phyloP scores from a whole-genome alignment of 1,140 invertebrate species.

The Xylocopa sonorina region DNA sequence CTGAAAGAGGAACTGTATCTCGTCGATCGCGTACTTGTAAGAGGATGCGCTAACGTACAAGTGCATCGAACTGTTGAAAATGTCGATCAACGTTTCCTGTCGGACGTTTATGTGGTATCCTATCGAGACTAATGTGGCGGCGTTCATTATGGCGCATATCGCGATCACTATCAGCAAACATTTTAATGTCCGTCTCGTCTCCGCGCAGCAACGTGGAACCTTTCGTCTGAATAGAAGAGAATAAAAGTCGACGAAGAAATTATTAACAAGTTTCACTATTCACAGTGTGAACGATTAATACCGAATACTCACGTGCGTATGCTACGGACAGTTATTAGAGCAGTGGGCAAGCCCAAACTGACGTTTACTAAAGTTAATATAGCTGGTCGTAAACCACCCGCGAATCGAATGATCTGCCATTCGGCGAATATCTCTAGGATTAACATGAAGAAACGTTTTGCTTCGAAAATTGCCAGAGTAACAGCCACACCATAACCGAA shows the following conservation, averaged over 20 bases:
- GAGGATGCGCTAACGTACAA: slow-evolving; percentile 65
- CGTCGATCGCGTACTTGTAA: slow-evolving; percentile 72
- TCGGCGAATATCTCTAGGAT: slow-evolving; percentile 72
- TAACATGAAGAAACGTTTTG: slow-evolving; percentile 74
- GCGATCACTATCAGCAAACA: slow-evolving; percentile 63
- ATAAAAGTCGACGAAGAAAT: too few species aligned
- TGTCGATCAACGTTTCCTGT: slow-evolving; percentile 58
- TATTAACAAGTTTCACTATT: neutral
- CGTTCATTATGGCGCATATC: slow-evolving; percentile 70
- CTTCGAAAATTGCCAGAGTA: slow-evolving; percentile 70
- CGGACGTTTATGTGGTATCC: slow-evolving; percentile 67
- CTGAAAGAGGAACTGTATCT: slow-evolving; percentile 74
- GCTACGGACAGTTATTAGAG: slow-evolving; percentile 65
- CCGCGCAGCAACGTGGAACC: slow-evolving; percentile 54
- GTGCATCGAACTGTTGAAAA: slow-evolving; percentile 75
- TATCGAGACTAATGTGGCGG: slow-evolving; percentile 70
- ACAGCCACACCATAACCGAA: slow-evolving; percentile 67
- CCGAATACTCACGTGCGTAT: slow-evolving; percentile 68
- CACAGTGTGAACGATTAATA: neutral
- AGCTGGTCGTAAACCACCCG: slow-evolving; percentile 69
- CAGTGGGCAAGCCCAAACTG: slow-evolving; percentile 71
- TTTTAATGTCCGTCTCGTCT: slow-evolving; percentile 57
- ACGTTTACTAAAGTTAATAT: slow-evolving; percentile 70
- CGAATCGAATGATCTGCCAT: slow-evolving; percentile 71
- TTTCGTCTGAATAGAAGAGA: slow-evolving; percentile 63